Evolutionary conservation across 2,797 vertebrate genomes (phyloP), one percentile per base, ranked within the genome.

Genomic region (Argyrosomus regius): DNA sequence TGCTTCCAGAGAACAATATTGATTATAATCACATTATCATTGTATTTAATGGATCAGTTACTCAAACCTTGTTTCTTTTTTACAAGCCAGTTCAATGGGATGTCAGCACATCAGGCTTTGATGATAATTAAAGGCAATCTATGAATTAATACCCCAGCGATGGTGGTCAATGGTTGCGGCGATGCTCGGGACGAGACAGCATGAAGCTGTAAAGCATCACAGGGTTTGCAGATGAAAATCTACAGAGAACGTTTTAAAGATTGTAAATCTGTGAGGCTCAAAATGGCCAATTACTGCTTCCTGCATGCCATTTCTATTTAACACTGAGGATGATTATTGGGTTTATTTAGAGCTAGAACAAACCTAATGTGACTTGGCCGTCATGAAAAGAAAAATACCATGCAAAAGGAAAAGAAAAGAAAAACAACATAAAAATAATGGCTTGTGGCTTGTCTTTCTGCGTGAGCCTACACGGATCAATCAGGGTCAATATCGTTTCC

Each of bases 201-300:
- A 39, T 68, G 26, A 61, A 54, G 58, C 59, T 35, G 72, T 85
- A 86, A 85, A 88, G 74, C 61, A 71, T 67, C 56, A 8, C n/a
- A 39, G 73, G 26, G 65, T 62, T 78, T 80, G 60, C 71, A 82
- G 81, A 86, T 79, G 48, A 13, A 69, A 66, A 81, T 79, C 68
- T 72, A 63, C 72, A 69, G 50, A 64, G 56, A 84, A 35, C 12
- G n/a, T 89, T 39, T 91, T 87, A 89, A 84, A 83, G 88, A 59
- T 54, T 52, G 53, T 77, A 83, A 76, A 77, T 86, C 41, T 58
- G 65, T 52, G 48, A 75, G 49, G 75, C 77, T 86, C 70, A 83
- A 78, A 91, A 90, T 81, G 78, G 75, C 66, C 69, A 86, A 80
- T 89, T 89, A 90, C 85, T 73, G 41, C 41, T 45, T 75, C 46